These are phyloP conservation scores for Hyalella azteca DNA, from an alignment of 2,888 invertebrate species.

Conservation along the genomic window DNA sequence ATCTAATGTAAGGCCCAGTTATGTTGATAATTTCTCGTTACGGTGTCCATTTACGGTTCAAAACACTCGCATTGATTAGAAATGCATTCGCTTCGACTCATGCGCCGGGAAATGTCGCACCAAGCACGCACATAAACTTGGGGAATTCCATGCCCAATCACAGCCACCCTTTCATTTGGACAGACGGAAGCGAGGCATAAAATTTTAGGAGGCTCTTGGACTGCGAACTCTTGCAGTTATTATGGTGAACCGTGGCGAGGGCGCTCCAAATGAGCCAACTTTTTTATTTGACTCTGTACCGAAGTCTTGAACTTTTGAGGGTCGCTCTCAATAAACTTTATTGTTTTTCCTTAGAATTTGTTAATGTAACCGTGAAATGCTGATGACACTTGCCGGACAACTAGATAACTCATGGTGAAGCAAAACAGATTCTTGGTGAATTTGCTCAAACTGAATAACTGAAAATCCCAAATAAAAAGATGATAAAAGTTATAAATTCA, in stretches of 20 bases:
- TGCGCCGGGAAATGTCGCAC: too few species aligned
- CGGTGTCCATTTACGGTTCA: too few species aligned
- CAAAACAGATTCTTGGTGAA: too few species aligned
- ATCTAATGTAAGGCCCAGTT: too few species aligned
- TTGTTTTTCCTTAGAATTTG: not conserved
- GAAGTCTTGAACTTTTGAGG: not conserved
- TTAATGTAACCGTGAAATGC: not conserved
- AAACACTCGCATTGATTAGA: too few species aligned
- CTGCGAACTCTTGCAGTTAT: constrained; percentile 23
- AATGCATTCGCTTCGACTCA: too few species aligned
- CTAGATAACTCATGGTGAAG: too few species aligned
- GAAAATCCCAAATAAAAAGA: too few species aligned
- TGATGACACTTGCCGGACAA: too few species aligned
- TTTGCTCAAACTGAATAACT: too few species aligned
- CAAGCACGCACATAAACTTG: not conserved
- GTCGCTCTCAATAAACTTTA: not conserved
- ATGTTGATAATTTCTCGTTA: too few species aligned
- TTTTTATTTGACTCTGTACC: not conserved
- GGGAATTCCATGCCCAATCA: not conserved
- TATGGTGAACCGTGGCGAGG: not conserved
- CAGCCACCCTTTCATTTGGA: not conserved
- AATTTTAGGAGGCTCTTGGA: constrained; percentile 11
- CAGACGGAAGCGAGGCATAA: constrained; percentile 23
- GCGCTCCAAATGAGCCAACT: constrained; percentile 16
- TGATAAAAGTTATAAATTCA: too few species aligned